A percentile compares a stretch with the other conserved stretches of the same genome.
These are phyloP conservation scores for Tanaodytes sp. DNA, from an alignment of 2,888 invertebrate genomes.

Conservation along the genomic window DNA sequence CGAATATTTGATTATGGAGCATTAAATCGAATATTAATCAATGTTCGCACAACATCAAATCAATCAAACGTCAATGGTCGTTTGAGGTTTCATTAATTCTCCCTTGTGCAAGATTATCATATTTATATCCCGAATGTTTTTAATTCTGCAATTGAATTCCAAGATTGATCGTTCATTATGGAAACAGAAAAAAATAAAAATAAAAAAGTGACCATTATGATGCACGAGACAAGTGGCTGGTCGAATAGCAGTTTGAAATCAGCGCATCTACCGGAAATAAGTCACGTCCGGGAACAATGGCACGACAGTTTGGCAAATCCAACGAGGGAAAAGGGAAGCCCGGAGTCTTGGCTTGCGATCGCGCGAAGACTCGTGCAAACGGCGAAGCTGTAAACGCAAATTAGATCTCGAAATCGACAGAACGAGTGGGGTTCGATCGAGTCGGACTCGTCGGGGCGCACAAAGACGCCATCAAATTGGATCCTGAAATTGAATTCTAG, in stretches of 20 bases:
- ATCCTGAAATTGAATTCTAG: conserved; percentile 64
- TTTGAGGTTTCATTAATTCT: too few relatives aligned
- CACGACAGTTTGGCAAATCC: conserved; percentile 28
- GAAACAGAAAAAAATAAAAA: too few relatives aligned
- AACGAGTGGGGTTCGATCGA: conserved; percentile 57
- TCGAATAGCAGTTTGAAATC: background rate
- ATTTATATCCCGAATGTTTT: too few relatives aligned
- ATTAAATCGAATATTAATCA: too few relatives aligned
- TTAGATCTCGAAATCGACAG: conserved; percentile 64
- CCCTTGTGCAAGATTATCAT: background rate
- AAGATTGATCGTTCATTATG: background rate
- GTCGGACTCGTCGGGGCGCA: conserved; percentile 57
- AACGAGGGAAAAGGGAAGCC: background rate
- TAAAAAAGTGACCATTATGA: background rate
- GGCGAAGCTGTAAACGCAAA: conserved; percentile 62
- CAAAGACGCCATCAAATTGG: conserved; percentile 66
- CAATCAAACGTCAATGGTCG: too few relatives aligned
- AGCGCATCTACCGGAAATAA: conserved; percentile 25
- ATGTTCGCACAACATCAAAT: too few relatives aligned
- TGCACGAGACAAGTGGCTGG: background rate
- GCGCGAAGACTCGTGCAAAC: conserved; percentile 45
- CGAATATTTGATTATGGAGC: too few relatives aligned
- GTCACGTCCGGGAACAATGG: conserved; percentile 35
- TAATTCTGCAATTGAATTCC: too few relatives aligned
- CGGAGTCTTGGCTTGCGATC: conserved; percentile 31